These are phyloP conservation scores for Spheniscus humboldti DNA, from an alignment of 2,797 vertebrate species.

Conservation along the genomic window DNA sequence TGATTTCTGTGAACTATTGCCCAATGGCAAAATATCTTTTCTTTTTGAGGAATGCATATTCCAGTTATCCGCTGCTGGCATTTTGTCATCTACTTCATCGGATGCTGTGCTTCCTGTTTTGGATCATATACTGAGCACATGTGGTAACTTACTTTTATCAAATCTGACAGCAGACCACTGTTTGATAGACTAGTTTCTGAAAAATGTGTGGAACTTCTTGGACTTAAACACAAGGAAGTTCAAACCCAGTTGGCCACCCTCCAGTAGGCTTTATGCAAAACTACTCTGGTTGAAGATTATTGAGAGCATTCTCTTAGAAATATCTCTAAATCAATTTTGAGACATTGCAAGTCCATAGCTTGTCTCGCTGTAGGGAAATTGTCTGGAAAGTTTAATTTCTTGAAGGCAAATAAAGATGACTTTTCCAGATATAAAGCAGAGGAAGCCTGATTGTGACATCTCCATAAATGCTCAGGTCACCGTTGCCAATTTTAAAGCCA, in stretches of 20 bases:
- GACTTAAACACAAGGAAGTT: not conserved
- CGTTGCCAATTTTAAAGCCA: not conserved
- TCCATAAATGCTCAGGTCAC: not conserved
- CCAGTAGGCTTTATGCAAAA: not conserved
- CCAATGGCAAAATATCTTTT: slow-evolving; percentile 42
- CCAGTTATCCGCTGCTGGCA: slow-evolving; percentile 56
- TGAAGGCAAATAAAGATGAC: not conserved
- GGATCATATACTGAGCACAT: slow-evolving; percentile 7
- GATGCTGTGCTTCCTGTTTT: slow-evolving; percentile 57
- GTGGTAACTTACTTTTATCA: slow-evolving; percentile 43
- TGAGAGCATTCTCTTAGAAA: slow-evolving; percentile 7
- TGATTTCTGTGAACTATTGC: slow-evolving; percentile 37
- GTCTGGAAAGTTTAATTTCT: slow-evolving; percentile 21
- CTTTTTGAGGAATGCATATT: slow-evolving; percentile 23
- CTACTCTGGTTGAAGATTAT: not conserved
- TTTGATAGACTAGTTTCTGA: slow-evolving; percentile 9
- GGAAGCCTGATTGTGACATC: not conserved
- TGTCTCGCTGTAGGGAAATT: not conserved
- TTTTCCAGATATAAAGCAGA: slow-evolving; percentile 17
- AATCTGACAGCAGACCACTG: slow-evolving; percentile 17
- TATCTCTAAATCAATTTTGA: slow-evolving; percentile 29
- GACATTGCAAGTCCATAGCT: not conserved
- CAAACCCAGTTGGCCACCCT: not conserved
- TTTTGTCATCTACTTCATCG: slow-evolving; percentile 27
- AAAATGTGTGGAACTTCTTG: not conserved